phyloP scores from a whole-genome alignment of 2,113 vertebrate genomes.

The Leiothrix lutea region DNA sequence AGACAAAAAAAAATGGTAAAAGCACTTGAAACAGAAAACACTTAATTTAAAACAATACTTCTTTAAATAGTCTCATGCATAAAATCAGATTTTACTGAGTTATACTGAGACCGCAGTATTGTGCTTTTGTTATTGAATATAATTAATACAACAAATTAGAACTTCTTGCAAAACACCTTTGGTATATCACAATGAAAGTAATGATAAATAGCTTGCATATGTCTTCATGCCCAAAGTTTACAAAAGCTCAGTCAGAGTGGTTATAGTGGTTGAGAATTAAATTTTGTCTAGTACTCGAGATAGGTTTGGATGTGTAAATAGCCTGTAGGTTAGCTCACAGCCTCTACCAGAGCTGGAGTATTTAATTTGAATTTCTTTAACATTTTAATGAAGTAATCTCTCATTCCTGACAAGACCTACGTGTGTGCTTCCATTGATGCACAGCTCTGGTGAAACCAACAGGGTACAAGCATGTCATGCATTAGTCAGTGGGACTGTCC shows the following conservation, averaged over 20 bases:
- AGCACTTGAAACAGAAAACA: neutral
- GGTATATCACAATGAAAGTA: neutral
- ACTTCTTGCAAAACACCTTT: neutral
- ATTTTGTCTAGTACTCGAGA: neutral
- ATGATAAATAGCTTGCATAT: neutral
- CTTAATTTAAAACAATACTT: neutral
- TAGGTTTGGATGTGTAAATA: slow-evolving; percentile 38
- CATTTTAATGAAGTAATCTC: slow-evolving; percentile 60
- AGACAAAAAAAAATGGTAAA: neutral
- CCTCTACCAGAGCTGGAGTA: neutral
- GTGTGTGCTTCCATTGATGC: neutral
- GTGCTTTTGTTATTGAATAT: neutral
- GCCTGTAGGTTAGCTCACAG: slow-evolving; percentile 44
- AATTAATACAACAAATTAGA: slow-evolving; percentile 44
- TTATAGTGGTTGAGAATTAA: slow-evolving; percentile 40
- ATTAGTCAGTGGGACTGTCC: neutral
- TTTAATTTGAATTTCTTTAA: slow-evolving; percentile 58
- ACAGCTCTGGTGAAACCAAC: neutral
- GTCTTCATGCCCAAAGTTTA: neutral
- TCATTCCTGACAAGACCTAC: slow-evolving; percentile 31
- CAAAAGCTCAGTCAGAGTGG: neutral
- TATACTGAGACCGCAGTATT: neutral
- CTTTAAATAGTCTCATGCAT: neutral
- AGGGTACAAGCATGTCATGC: neutral
- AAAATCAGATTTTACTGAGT: neutral